Evolutionary conservation across 2,797 vertebrate species (phyloP), one percentile per base, ranked within the genome.

Genomic region (Sebastes taczanowskii): DNA sequence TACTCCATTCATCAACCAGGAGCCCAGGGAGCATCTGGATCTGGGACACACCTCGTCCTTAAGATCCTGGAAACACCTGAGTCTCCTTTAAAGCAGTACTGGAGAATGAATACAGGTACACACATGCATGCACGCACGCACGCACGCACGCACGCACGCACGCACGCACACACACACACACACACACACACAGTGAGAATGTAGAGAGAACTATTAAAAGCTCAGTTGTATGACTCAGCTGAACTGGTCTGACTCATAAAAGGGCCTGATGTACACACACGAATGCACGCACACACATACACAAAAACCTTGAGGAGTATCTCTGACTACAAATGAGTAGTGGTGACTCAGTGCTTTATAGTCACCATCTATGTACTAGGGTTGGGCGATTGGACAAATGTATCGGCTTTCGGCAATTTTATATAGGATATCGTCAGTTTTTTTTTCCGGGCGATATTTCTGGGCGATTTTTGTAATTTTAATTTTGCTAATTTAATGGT

Each of bases 1-100:
- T 46, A 55, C 71, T 71, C 74, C 83, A 90, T 86, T 89, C 64
- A 89, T 93, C 92, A 92, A 55, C 4, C 16, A 64, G 65, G 62
- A 84, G 67, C 35, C 66, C 55, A 67, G 74, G 52, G 84, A 87
- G 85, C 68, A 67, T 73, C 74, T 29, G 46, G n/a, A 88, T 86
- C 84, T 91, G 80, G 85, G 78, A 78, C 91, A 72, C 78, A 60
- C 69, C 74, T 70, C 75, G 68, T 81, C 53, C 64, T 81, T 56
- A 76, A 68, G 58, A 77, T 69, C 77, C 34, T 14, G 34, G 27
- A 70, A 68, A 65, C 61, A 38, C n/a, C 56, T 23, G 23, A 61
- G 56, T 13, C 13, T 75, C 64, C 61, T 80, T 67, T 73, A 74
- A 53, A 72, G 61, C 25, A 13, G 13, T 7, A 27, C 14, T 4